phyloP scores from a whole-genome alignment of 2,888 invertebrate species.

The Antheraea assamensis region DNA sequence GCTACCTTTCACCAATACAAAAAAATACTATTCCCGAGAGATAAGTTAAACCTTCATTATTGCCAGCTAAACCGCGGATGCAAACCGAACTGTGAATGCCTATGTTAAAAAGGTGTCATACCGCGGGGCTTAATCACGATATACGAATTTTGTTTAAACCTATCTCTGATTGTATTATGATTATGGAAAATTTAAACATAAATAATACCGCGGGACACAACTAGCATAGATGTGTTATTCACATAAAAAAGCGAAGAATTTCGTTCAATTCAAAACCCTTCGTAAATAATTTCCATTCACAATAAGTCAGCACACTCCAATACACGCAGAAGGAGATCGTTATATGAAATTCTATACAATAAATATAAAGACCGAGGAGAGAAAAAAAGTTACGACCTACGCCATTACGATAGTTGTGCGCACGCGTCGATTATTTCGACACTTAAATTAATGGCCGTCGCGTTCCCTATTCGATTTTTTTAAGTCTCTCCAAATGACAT shows the following conservation, averaged over 20 bases:
- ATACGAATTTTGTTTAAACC: no score
- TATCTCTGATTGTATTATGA: no score
- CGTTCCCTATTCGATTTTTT: constrained; percentile 4
- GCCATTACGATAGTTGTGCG: constrained; percentile 4
- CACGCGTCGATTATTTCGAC: constrained; percentile 10
- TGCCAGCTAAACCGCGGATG: no score
- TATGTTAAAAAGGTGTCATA: no score
- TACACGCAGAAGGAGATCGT: constrained; percentile 2
- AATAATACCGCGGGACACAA: not conserved
- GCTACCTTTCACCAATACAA: no score
- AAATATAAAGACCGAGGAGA: constrained; percentile 12
- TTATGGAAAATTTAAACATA: not conserved
- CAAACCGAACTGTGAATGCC: no score
- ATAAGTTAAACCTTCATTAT: no score
- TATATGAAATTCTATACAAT: constrained; percentile 15
- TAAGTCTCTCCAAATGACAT: not conserved
- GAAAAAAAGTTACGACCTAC: constrained; percentile 16
- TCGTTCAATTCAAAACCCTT: not conserved
- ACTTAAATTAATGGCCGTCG: constrained; percentile 1
- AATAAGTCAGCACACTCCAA: constrained; percentile 10
- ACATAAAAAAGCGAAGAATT: not conserved
- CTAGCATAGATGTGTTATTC: not conserved
- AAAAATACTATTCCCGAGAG: no score
- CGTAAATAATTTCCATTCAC: constrained; percentile 12
- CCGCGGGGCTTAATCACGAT: no score